Evolutionary conservation across 2,888 invertebrate species (phyloP).

Genomic region (Cephus sareptanus): DNA sequence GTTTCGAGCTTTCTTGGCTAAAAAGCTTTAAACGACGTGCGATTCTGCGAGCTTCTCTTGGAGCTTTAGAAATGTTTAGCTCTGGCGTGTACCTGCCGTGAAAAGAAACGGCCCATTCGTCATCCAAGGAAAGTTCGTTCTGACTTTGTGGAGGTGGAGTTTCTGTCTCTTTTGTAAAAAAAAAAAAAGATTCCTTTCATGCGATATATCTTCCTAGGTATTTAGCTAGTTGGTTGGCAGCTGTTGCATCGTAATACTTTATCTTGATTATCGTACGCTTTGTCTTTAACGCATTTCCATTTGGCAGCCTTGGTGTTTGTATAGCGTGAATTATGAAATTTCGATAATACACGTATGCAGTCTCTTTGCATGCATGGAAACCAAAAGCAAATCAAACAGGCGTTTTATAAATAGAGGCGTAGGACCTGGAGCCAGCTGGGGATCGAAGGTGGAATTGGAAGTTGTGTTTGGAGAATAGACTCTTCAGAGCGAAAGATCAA

Average conservation of each 20-base stretch:
- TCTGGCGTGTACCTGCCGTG: not conserved
- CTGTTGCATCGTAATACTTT: not conserved
- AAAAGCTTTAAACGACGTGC: not conserved
- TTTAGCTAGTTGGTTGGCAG: not conserved
- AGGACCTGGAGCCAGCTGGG: not conserved
- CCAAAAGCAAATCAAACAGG: constrained; percentile 14
- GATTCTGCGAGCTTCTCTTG: not conserved
- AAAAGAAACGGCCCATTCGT: not conserved
- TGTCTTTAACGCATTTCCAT: not conserved
- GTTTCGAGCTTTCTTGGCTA: not conserved
- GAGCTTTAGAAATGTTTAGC: not conserved
- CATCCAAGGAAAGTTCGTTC: not conserved
- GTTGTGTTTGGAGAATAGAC: constrained; percentile 35
- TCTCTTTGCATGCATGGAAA: not conserved
- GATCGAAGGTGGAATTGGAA: constrained; percentile 2
- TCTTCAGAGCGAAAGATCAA: constrained; percentile 40
- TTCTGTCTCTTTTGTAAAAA: not conserved
- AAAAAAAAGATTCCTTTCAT: not conserved
- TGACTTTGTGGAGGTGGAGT: not conserved
- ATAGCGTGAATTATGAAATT: not conserved
- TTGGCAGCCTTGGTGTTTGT: not conserved
- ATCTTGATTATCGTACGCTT: not conserved
- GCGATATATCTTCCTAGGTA: not conserved
- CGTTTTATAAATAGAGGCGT: constrained; percentile 21
- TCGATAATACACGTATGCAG: not conserved